Base-by-base conservation (phyloP, 1,140 invertebrate genomes). In the Diorhabda sublineata region DNA sequence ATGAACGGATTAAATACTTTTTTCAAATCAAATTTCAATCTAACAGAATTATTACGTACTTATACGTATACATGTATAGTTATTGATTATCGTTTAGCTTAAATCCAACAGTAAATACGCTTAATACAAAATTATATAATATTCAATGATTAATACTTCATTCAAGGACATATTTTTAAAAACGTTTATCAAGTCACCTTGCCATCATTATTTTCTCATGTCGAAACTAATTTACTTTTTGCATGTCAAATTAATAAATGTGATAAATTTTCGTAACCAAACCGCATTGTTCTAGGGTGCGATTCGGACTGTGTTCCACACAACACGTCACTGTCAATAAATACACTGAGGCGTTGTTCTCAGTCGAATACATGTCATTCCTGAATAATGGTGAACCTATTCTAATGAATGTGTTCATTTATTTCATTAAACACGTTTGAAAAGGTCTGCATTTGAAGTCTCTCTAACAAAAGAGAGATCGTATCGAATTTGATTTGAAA, bases 391-490 rank as follows among this genome's bases (percentile, higher is more conserved):
- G 47, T n/a, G 47, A n/a, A 52, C 47, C 47, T 52, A 52, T 52
- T 52, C 47, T 52, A 52, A 52, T 52, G 47, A 52, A 52, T 52
- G 47, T 52, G 47, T 52, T 52, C 47, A 52, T 52, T 52, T 52
- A 52, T 52, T 52, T 52, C 47, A 52, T 52, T 52, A n/a, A 52
- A 52, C 47, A 52, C 47, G n/a, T 52, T 52, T 52, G 47, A 52
- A 52, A 52, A 52, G 47, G 47, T 52, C 47, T 52, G 47, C 47
- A n/a, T 52, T 52, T 52, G 47, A 52, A 52, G 47, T 52, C 47
- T 52, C 47, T n/a, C 47, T 52, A 52, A 52, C 47, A 52, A 52
- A 8, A n/a, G 6, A 6, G 47, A 52, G 47, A 52, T 52, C 47
- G 47, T 52, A 52, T 52, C 47, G 47, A n/a, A 8, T 52, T 52